Conservation (phyloP, 1,140 invertebrate genomes). For the Zeugodacus cucurbitae region DNA sequence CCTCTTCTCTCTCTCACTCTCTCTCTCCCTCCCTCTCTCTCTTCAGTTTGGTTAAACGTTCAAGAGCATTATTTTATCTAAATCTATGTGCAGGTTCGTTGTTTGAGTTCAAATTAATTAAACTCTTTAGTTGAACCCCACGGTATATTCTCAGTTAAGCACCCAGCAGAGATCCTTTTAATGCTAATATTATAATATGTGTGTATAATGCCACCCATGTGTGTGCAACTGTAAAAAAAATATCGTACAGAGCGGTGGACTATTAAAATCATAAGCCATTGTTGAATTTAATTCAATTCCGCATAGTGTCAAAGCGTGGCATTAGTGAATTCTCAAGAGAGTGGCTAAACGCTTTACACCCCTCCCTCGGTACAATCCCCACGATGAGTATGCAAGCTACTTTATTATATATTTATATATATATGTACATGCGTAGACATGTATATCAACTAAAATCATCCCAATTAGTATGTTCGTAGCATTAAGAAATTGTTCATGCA, state of each 20-base stretch:
- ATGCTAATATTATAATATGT: background rate
- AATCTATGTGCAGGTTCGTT: no score
- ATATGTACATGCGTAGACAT: background rate
- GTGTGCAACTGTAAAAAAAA: background rate
- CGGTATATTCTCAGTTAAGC: background rate
- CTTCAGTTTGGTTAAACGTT: no score
- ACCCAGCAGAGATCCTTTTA: background rate
- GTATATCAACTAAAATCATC: no score
- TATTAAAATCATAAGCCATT: slow-evolving; percentile 16
- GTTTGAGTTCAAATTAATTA: no score
- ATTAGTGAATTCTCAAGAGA: slow-evolving; percentile 4
- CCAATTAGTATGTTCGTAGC: no score
- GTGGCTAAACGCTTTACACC: no score
- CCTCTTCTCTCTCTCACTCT: no score
- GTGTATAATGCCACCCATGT: background rate
- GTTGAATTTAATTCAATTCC: slow-evolving; percentile 18
- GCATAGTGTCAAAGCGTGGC: background rate
- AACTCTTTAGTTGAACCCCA: background rate
- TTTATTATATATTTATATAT: background rate
- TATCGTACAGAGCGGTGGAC: background rate
- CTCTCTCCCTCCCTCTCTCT: no score
- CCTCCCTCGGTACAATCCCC: no score
- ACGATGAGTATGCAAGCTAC: no score
- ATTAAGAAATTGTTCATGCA: no score
- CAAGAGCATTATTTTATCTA: no score